phyloP scores from a whole-genome alignment of 2,888 invertebrate genomes.

The Hypolimnas misippus region DNA sequence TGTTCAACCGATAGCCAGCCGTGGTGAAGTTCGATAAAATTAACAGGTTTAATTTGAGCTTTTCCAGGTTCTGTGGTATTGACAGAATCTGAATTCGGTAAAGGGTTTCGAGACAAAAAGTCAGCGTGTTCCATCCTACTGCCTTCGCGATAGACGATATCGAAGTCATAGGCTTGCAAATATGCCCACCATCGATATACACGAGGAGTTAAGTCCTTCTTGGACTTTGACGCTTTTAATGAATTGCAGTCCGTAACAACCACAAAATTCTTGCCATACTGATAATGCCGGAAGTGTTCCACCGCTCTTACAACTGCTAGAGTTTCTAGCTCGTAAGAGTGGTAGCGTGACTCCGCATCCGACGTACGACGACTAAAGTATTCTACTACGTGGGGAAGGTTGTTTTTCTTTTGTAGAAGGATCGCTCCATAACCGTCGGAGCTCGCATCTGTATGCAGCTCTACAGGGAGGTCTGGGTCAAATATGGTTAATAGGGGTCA shows the following conservation, averaged over 20 bases:
- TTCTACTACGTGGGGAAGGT: constrained; percentile 40
- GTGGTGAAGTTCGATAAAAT: constrained; percentile 34
- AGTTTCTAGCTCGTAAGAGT: constrained; percentile 1
- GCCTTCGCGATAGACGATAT: constrained; percentile 43
- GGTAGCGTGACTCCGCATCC: background rate
- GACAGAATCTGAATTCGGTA: background rate
- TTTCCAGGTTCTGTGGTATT: background rate
- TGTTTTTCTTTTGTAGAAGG: constrained; percentile 42
- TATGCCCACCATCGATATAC: constrained; percentile 49
- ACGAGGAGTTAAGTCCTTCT: constrained; percentile 46
- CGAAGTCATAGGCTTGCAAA: constrained; percentile 42
- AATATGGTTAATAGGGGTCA: background rate
- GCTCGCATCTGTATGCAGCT: constrained; percentile 44
- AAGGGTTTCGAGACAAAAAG: constrained; percentile 40
- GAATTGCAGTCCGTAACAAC: constrained; percentile 35
- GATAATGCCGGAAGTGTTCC: constrained; percentile 31
- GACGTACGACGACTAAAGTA: constrained; percentile 44
- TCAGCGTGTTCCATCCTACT: constrained; percentile 46
- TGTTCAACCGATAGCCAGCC: constrained; percentile 49
- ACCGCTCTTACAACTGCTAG: constrained; percentile 44
- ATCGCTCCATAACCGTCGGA: constrained; percentile 40
- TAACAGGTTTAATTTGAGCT: background rate
- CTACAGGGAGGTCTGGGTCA: constrained; percentile 14
- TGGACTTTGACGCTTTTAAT: constrained; percentile 37
- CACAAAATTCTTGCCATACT: constrained; percentile 23